Base-by-base conservation (phyloP, 2,888 invertebrate species). In the Melinopterus prodromus region DNA sequence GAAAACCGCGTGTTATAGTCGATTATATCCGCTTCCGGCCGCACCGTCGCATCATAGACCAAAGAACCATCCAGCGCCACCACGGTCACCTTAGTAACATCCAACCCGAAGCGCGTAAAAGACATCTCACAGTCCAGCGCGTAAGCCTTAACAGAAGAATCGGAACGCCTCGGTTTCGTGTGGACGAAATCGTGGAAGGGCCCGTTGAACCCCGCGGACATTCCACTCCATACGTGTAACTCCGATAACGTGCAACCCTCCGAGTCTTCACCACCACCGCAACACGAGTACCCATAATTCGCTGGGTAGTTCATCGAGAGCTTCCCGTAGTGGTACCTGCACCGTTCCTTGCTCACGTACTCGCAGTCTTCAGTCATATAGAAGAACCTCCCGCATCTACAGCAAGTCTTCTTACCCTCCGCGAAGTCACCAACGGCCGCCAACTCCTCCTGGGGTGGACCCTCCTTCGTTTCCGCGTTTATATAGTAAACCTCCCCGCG, bases 81-180 rank as follows among this genome's bases (percentile, higher is more conserved):
- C 78, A 99, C 93, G 6, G 98, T 97, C 37, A 99, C 93, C 88
- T 97, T 94, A 16, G 96, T 95, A 78, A 98, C 89, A 89, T 99
- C 98, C 76, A 96, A 90, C 0, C 99, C 99, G 16, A 91, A 91
- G 0, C 94, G 94, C 5, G 98, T 98, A 88, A 95, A 98, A 85
- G 97, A 96, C 99, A 99, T 99, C 90, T 99, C 99, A 88, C 99
- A 98, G 90, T 99, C 99, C 35, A 99, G 88, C 0, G 97, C 96
- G 88, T 94, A 98, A 1, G 96, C 93, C 0, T 88, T 89, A 79
- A 92, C 92, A 37, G 90, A 89, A 6, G 91, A 90, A 14, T 81
- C 82, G 5, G 83, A 84, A 71, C 85, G 87, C 0, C 86, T 82
- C 0, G 89, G 88, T 16, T 87, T 85, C 1, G 95, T 94, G 76